phyloP scores from a whole-genome alignment of 2,888 invertebrate genomes.

The Callyntrura sp. region DNA sequence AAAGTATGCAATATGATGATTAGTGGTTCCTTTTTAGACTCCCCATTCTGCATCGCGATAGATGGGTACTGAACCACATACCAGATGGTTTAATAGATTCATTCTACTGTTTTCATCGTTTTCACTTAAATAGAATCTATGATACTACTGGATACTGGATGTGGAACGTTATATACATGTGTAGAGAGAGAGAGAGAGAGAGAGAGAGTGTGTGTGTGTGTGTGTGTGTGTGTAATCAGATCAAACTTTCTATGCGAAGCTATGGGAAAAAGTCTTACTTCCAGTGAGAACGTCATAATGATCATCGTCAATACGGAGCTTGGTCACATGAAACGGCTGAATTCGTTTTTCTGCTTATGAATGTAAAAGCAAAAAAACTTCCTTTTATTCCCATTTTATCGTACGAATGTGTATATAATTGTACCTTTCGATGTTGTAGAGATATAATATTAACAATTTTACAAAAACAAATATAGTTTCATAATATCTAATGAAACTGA shows the following conservation, averaged over 20 bases:
- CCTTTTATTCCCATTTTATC: background rate
- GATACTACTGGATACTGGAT: too few relatives aligned
- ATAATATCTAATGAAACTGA: background rate
- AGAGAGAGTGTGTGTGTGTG: background rate
- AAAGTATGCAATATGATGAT: constrained; percentile 27
- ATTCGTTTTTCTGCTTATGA: background rate
- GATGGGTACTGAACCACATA: background rate
- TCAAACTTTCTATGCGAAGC: background rate
- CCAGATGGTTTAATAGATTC: background rate
- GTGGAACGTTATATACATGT: background rate
- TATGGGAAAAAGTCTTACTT: background rate
- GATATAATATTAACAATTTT: too few relatives aligned
- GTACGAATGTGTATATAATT: too few relatives aligned
- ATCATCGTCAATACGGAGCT: constrained; percentile 12
- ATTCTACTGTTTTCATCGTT: too few relatives aligned
- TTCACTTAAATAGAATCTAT: too few relatives aligned
- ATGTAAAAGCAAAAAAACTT: background rate
- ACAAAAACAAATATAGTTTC: background rate
- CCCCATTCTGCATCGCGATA: background rate
- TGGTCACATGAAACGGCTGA: constrained; percentile 49
- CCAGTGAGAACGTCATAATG: constrained; percentile 52
- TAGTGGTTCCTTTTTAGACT: constrained; percentile 7
- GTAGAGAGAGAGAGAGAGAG: background rate
- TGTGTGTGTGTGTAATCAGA: background rate
- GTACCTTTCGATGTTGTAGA: too few relatives aligned